Base-by-base conservation (phyloP, 2,113 vertebrate genomes). In the Sinosuthora webbiana region DNA sequence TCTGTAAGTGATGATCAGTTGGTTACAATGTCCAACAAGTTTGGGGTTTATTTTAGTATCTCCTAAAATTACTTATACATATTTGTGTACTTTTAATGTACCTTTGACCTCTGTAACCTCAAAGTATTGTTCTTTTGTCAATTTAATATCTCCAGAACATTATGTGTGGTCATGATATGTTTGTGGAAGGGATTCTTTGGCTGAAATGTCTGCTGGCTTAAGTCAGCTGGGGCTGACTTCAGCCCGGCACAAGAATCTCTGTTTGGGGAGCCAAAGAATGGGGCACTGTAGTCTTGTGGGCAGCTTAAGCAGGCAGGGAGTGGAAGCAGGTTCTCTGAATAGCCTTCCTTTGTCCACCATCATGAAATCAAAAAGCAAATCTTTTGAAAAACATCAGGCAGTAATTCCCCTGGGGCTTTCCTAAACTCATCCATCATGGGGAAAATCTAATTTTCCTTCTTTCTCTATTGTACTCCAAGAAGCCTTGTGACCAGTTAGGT, bases 381-480 rank as follows among this genome's bases (percentile, higher is more conserved):
- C 83, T 92, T 93, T 93, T 88, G 90, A 92, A 90, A 93, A 97
- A 93, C 68, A 60, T 78, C 65, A 89, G 71, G 73, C 80, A 45
- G 9, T 95, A 78, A 89, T 94, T 96, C 90, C 83, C 56, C 42
- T 81, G 86, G 49, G 88, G 70, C 60, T 95, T 94, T 90, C 75
- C 62, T 95, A 76, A 62, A 39, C 85, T 90, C 88, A 93, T 94
- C 85, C 73, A 86, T 96, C 92, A 95, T 84, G 80, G 69, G 88
- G 69, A 76, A 97, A 96, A 96, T 94, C 86, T 73, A 89, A 94
- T 94, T 96, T 93, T 89, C 77, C 62, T 89, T 95, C 90, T 96
- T 95, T 84, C 65, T 96, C 49, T 84, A 62, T 95, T 95, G 83
- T 95, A 62, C 77, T 90, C n/a, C 62, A 76, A 73, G 83, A 94